Conservation (phyloP, 1,140 invertebrate species). For the Sesamia nonagrioides region DNA sequence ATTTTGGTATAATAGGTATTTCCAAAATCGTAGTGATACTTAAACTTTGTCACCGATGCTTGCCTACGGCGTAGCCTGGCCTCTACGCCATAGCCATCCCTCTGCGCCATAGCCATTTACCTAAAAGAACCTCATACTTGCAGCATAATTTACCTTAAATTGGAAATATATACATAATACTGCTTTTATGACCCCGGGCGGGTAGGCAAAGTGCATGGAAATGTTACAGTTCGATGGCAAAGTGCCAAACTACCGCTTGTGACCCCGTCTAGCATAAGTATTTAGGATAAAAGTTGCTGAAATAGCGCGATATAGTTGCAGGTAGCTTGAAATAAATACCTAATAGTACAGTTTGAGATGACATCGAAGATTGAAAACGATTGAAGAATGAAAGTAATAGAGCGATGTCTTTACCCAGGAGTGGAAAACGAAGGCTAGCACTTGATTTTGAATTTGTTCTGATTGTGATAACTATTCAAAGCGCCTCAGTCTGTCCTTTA, state of each 20-base stretch:
- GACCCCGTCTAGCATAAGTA: slow-evolving; percentile 1
- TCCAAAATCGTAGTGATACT: too few species aligned
- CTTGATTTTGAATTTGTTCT: too few species aligned
- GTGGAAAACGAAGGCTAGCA: too few species aligned
- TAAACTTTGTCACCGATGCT: too few species aligned
- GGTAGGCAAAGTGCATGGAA: slow-evolving; percentile 17
- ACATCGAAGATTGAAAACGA: too few species aligned
- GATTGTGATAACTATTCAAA: too few species aligned
- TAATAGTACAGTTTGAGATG: background rate
- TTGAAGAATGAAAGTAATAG: too few species aligned
- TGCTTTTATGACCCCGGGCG: background rate
- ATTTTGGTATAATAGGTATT: too few species aligned
- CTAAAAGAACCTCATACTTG: background rate
- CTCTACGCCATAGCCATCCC: background rate
- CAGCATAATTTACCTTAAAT: background rate
- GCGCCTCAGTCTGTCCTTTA: too few species aligned
- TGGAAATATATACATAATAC: slow-evolving; percentile 16
- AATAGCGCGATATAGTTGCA: background rate
- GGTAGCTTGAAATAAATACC: background rate
- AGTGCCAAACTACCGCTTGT: slow-evolving; percentile 21
- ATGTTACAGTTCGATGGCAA: slow-evolving; percentile 19
- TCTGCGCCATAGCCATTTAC: background rate
- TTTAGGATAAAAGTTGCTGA: slow-evolving; percentile 1
- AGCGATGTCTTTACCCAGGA: too few species aligned
- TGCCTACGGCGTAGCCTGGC: background rate